Evolutionary conservation across 2,797 vertebrate genomes (phyloP), one percentile per base, ranked within the genome.

Genomic region (Malacoraja senta): DNA sequence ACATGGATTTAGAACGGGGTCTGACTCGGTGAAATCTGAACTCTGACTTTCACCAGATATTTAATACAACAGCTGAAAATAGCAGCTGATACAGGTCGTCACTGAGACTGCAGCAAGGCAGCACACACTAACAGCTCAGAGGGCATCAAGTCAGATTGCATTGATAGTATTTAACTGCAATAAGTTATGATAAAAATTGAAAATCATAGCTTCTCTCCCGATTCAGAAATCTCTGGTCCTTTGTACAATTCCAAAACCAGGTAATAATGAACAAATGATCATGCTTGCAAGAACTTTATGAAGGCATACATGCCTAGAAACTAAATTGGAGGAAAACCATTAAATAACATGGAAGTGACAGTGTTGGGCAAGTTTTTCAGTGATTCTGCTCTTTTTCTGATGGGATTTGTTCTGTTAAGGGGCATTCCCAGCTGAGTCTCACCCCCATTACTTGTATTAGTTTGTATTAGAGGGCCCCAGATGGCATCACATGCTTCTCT

Each of bases 1-100:
- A 91, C 88, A 29, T 90, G 80, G 80, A 94, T 17, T 80, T 76
- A 81, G 86, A 83, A 93, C 0, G 1, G 93, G 35, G 94, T 94
- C 93, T 94, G 93, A 91, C 83, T 94, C 93, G n/a, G 44, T 58
- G 93, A 93, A 95, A 95, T 35, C 0, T 53, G 93, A 95, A 2
- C 93, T 90, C 93, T 93, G 65, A 72, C 79, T 93, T 91, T 93
- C 93, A 94, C 93, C 93, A 93, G 1, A 1, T 93, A 91, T 93
- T 92, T 38, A 86, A 86, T 90, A 78, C 0, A 68, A 94, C 94
- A 93, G 93, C 94, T 95, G 94, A 79, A 29, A 63, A 91, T 19
- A 32, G 77, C 93, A 93, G 94, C 65, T 44, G 80, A 80, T 93
- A 93, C 93, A 76, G 93, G 93, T 72, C 15, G 92, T 93, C 90